A percentile compares a stretch with the other conserved stretches of the same genome.
Evolutionary conservation across 2,113 vertebrate species (phyloP).

Genomic region (Xerus inauris): DNA sequence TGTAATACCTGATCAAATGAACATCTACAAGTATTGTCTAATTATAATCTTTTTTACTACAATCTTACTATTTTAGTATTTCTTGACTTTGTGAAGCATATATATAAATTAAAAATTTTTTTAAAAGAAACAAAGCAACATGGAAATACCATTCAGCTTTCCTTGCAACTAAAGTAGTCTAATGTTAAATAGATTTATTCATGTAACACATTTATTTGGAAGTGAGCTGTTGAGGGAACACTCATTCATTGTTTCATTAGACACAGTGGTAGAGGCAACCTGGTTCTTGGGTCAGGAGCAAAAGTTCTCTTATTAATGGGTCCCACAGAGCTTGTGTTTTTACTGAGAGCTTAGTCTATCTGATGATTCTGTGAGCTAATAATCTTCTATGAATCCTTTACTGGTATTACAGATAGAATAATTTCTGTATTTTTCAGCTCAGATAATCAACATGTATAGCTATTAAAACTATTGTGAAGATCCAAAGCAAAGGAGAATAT

Average conservation of each 20-base stretch:
- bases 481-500: neutral
- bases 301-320: neutral
- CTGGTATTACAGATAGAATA: neutral
- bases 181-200: neutral
- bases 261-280: neutral
- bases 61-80: neutral
- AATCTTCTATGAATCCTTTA: neutral
- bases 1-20: neutral
- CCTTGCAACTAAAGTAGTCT: neutral
- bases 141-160: neutral
- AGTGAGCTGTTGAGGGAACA: neutral
- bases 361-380: neutral
- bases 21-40: neutral
- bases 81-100: neutral
- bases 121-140: neutral
- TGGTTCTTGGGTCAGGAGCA: neutral
- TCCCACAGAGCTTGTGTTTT: neutral
- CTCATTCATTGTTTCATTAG: neutral
- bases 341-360: neutral
- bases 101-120: too few species aligned
- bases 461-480: neutral
- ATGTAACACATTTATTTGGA: neutral
- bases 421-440: neutral
- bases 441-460: neutral
- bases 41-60: neutral